A percentile compares a stretch with the other conserved stretches of the same genome.
These are phyloP conservation scores for Orientallactaga bullata DNA, from an alignment of 2,113 vertebrate genomes.

Conservation along the genomic window DNA sequence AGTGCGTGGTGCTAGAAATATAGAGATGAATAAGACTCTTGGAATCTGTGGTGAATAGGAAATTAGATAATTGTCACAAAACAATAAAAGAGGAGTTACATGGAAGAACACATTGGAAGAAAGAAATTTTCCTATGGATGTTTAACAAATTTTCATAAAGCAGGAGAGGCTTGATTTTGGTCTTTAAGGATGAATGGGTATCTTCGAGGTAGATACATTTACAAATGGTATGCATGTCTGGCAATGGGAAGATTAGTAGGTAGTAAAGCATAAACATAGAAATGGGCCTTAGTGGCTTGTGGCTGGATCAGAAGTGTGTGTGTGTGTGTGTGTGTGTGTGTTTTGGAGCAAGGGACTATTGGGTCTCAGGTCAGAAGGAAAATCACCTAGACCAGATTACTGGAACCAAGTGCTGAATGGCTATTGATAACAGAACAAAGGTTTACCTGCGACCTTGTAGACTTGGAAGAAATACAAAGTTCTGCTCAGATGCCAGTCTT, in stretches of 20 bases:
- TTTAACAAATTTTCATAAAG: background rate
- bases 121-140: background rate
- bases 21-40: background rate
- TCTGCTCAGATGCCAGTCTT: background rate
- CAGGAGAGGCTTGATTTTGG: background rate
- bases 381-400: background rate
- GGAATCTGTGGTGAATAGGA: background rate
- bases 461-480: background rate
- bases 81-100: background rate
- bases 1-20: background rate
- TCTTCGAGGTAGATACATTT: background rate
- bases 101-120: background rate
- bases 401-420: background rate
- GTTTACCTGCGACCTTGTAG: background rate
- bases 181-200: background rate
- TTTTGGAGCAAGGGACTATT: background rate
- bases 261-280: background rate
- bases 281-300: background rate
- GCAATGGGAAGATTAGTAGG: background rate
- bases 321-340: background rate
- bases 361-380: background rate
- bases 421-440: too few relatives aligned
- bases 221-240: background rate
- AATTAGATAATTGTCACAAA: background rate
- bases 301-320: background rate